Conservation (phyloP, 2,888 invertebrate species). For the Heliothis peltigera region DNA sequence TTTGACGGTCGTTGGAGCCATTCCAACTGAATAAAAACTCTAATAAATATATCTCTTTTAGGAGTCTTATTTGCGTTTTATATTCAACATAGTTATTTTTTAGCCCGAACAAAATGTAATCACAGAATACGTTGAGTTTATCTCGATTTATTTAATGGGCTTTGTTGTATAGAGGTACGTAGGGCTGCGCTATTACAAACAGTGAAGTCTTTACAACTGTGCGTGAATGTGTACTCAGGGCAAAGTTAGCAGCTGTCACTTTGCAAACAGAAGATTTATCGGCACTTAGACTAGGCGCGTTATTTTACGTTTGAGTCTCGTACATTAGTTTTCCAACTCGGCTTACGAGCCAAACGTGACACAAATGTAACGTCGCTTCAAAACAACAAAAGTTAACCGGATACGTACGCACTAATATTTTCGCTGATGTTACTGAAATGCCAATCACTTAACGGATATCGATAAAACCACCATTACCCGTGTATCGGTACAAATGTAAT, state of each 20-base stretch:
- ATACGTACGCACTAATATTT: slow-evolving; percentile 39
- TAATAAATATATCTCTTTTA: slow-evolving; percentile 50
- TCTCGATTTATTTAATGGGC: slow-evolving; percentile 58
- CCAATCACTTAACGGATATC: slow-evolving; percentile 13
- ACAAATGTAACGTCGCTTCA: slow-evolving; percentile 49
- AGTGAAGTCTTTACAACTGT: slow-evolving; percentile 45
- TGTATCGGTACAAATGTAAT: slow-evolving; percentile 23
- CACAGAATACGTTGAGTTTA: slow-evolving; percentile 47
- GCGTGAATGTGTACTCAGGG: slow-evolving; percentile 48
- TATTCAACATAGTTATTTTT: slow-evolving; percentile 52
- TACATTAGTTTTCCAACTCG: slow-evolving; percentile 63
- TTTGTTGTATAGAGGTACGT: slow-evolving; percentile 42
- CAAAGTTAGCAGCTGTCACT: slow-evolving; percentile 60
- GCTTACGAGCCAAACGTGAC: slow-evolving; percentile 69
- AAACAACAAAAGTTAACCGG: slow-evolving; percentile 47
- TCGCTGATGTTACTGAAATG: slow-evolving; percentile 20
- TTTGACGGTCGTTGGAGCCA: slow-evolving; percentile 55
- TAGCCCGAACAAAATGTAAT: slow-evolving; percentile 53
- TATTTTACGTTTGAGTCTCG: slow-evolving; percentile 62
- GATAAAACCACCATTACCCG: slow-evolving; percentile 11
- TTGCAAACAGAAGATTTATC: slow-evolving; percentile 64
- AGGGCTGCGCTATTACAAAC: slow-evolving; percentile 32
- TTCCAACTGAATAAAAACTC: slow-evolving; percentile 56
- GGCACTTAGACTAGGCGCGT: slow-evolving; percentile 52
- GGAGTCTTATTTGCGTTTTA: slow-evolving; percentile 55